A percentile compares a stretch with the other conserved stretches of the same genome.
phyloP scores from a whole-genome alignment of 2,113 vertebrate species.

The Pseudopodoces humilis region DNA sequence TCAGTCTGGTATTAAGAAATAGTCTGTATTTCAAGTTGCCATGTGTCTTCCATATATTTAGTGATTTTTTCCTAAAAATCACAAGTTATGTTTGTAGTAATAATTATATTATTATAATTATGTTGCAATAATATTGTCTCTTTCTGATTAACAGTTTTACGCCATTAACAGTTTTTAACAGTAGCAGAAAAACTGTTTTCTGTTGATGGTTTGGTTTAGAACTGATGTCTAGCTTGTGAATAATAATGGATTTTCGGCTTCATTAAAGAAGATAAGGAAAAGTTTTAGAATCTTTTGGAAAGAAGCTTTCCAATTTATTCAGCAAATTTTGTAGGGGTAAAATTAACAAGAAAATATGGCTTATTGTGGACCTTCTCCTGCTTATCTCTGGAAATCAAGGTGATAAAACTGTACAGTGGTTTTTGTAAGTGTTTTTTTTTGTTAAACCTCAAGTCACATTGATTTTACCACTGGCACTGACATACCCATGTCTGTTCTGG shows the following conservation, averaged over 20 bases:
- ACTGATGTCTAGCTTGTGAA: background rate
- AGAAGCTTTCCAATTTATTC: background rate
- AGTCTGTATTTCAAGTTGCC: background rate
- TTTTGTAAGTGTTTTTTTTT: background rate
- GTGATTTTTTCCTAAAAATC: background rate
- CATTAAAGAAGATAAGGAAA: background rate
- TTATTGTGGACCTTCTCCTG: background rate
- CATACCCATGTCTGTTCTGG: accelerated
- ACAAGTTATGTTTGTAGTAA: background rate
- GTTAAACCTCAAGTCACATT: background rate
- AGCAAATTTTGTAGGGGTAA: background rate
- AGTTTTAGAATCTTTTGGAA: background rate
- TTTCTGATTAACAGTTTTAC: background rate
- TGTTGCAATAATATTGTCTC: background rate
- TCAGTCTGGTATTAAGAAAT: background rate
- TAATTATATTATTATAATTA: background rate
- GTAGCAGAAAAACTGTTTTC: background rate
- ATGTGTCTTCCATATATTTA: background rate
- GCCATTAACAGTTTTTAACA: background rate
- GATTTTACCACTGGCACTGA: background rate
- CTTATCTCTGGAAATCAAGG: background rate
- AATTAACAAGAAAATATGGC: background rate
- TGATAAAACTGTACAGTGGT: background rate
- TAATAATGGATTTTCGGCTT: background rate
- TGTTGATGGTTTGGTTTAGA: background rate